phyloP scores from a whole-genome alignment of 2,888 invertebrate species.

The Drosophila pseudotakahashii region DNA sequence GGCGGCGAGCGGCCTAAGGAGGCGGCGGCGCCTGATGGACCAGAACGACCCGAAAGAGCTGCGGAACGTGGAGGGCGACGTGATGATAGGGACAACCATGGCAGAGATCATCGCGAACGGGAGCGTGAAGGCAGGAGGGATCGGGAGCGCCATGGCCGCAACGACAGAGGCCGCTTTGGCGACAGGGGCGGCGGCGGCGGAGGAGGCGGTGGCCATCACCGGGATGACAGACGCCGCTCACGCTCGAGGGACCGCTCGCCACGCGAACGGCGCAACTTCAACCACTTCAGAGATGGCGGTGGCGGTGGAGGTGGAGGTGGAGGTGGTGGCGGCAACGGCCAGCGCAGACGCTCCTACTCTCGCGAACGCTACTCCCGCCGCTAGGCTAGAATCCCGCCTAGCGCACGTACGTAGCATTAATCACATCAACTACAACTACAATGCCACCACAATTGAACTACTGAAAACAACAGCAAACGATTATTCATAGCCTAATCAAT shows the following conservation, averaged over 20 bases:
- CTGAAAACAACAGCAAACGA: slow-evolving; percentile 27
- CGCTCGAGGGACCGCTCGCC: slow-evolving; percentile 77
- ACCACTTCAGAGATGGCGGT: slow-evolving; percentile 47
- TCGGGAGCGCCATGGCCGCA: slow-evolving; percentile 65
- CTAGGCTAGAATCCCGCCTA: slow-evolving; percentile 59
- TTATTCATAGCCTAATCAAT: slow-evolving; percentile 30
- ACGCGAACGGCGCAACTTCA: slow-evolving; percentile 71
- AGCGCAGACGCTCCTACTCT: slow-evolving; percentile 81
- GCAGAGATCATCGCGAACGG: slow-evolving; percentile 65
- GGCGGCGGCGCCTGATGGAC: slow-evolving; percentile 13
- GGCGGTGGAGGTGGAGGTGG: slow-evolving; percentile 22
- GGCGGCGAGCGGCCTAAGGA: slow-evolving; percentile 31
- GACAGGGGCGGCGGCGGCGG: slow-evolving; percentile 49
- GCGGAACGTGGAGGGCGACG: slow-evolving; percentile 39
- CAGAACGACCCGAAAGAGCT: slow-evolving; percentile 14
- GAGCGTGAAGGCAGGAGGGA: slow-evolving; percentile 66
- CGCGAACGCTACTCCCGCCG: slow-evolving; percentile 83
- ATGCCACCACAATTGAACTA: slow-evolving; percentile 50
- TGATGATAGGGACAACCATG: slow-evolving; percentile 53
- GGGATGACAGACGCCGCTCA: slow-evolving; percentile 70
- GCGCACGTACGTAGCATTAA: slow-evolving; percentile 77
- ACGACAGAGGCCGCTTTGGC: slow-evolving; percentile 73
- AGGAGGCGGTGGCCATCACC: slow-evolving; percentile 36
- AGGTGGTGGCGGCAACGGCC: slow-evolving; percentile 37
- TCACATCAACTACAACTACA: slow-evolving; percentile 42